Percentiles rank a stretch among this genome's conserved stretches.
Evolutionary conservation across 1,140 invertebrate genomes (phyloP).

Genomic region (Tetraneura akinire): DNA sequence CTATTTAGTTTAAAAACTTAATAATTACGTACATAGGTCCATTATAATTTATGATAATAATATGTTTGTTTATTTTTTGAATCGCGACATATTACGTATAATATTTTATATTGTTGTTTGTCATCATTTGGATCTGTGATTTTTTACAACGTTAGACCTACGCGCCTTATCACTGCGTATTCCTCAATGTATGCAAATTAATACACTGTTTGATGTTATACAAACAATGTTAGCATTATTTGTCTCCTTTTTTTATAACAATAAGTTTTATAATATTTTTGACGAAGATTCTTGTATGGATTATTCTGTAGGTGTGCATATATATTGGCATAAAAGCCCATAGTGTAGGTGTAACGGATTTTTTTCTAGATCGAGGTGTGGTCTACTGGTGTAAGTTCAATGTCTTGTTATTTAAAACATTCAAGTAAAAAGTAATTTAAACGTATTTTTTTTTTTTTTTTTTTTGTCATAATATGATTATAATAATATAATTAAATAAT

Average conservation of each 20-base stretch:
- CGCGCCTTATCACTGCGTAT: not conserved
- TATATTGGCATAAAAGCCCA: not conserved
- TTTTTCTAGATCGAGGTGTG: conserved; percentile 26
- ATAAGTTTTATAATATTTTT: conserved; percentile 21
- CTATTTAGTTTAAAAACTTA: too few species aligned
- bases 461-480: too few species aligned
- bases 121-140: not conserved
- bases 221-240: conserved; percentile 17
- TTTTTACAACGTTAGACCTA: not conserved
- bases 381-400: not conserved
- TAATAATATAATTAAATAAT: too few species aligned
- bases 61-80: too few species aligned
- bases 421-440: conserved; percentile 10
- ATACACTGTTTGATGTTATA: not conserved
- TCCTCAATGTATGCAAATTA: conserved; percentile 6
- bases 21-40: too few species aligned
- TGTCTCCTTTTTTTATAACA: conserved; percentile 8
- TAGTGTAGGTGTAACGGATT: not conserved
- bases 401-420: not conserved
- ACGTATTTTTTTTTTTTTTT: not conserved
- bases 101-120: not conserved
- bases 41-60: too few species aligned
- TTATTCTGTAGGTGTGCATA: not conserved
- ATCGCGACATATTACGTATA: too few species aligned
- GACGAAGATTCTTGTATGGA: conserved; percentile 21